Percentiles rank a stretch among this genome's conserved stretches.
Evolutionary conservation across 2,888 invertebrate species (phyloP).

Genomic region (Cephus nigrinus): DNA sequence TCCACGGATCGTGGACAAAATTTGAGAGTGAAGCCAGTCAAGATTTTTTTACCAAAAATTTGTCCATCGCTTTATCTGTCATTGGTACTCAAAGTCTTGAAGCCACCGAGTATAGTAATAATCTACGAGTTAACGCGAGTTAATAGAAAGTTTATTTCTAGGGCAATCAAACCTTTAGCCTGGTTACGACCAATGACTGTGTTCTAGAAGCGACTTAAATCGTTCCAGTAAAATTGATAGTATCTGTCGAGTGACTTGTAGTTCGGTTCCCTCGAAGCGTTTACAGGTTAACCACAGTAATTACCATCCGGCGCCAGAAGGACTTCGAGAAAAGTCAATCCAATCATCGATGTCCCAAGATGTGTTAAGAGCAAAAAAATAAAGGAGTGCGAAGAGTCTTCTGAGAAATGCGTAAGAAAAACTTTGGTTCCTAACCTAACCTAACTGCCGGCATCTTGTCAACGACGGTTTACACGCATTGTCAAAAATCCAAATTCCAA

Average conservation of each 20-base stretch:
- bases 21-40: background rate
- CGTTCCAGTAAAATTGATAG: constrained; percentile 19
- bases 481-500: background rate
- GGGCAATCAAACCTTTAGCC: background rate
- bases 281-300: constrained; percentile 35
- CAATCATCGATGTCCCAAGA: constrained; percentile 24
- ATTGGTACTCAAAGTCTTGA: background rate
- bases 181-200: constrained; percentile 9
- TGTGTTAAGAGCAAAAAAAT: background rate
- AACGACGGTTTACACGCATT: background rate
- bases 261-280: constrained; percentile 20
- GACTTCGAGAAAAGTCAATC: constrained; percentile 21
- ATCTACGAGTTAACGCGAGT: background rate
- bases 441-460: background rate
- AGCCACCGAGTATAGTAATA: background rate
- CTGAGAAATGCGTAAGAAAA: background rate
- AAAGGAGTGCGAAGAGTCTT: background rate
- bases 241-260: constrained; percentile 35
- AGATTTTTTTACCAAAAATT: background rate
- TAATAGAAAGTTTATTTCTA: background rate
- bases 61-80: background rate
- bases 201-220: constrained; percentile 13
- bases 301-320: constrained; percentile 33
- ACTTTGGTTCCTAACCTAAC: background rate
- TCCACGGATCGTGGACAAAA: background rate